These are phyloP conservation scores for Eristalis pertinax DNA, from an alignment of 2,888 invertebrate species.

Conservation along the genomic window DNA sequence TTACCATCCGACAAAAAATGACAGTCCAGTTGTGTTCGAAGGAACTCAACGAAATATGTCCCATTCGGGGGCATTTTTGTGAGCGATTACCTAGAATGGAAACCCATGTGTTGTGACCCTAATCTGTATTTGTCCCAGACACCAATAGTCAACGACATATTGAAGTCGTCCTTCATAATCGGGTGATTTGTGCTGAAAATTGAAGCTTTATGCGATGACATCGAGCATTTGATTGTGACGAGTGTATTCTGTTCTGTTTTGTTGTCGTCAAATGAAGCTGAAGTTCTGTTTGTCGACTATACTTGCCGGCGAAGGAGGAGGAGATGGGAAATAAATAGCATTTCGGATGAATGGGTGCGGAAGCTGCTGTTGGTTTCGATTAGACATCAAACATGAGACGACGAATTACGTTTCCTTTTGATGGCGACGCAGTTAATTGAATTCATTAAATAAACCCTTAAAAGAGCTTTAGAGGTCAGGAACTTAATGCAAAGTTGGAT, in stretches of 20 bases:
- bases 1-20: conserved; percentile 22
- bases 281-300: neutral
- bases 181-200: conserved; percentile 17
- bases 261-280: neutral
- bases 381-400: neutral
- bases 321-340: neutral
- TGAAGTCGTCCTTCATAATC: conserved; percentile 14
- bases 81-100: conserved; percentile 16
- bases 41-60: conserved; percentile 5
- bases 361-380: conserved; percentile 1
- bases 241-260: neutral
- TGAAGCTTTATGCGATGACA: conserved; percentile 1
- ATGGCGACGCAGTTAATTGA: neutral
- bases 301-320: neutral
- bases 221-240: conserved; percentile 2
- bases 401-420: neutral
- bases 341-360: neutral
- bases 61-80: conserved; percentile 6
- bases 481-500: neutral
- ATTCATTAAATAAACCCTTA: neutral
- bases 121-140: neutral
- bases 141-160: neutral
- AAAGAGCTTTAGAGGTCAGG: neutral
- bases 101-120: conserved; percentile 12
- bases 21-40: neutral